Conservation (phyloP, 2,797 vertebrate genomes). For the Neoniphon sammara region DNA sequence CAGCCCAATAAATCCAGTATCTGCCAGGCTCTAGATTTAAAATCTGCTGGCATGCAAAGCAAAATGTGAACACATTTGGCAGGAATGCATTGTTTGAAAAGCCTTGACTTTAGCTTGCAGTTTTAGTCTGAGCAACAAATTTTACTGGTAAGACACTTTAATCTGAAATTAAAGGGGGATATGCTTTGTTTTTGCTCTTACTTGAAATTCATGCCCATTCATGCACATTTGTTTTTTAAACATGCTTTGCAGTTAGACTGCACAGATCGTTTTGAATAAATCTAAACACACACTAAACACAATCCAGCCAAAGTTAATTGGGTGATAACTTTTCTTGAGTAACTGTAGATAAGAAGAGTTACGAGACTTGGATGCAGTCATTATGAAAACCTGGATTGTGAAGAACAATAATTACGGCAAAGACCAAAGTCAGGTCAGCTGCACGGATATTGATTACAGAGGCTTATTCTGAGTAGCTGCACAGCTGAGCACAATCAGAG, state of each 20-base stretch:
- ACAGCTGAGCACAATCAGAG: slow-evolving; percentile 65
- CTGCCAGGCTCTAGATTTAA: neutral
- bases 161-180: neutral
- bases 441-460: slow-evolving; percentile 60
- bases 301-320: neutral
- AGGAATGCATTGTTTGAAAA: slow-evolving; percentile 2
- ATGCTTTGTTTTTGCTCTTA: neutral
- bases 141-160: slow-evolving; percentile 19
- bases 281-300: neutral
- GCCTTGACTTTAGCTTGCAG: slow-evolving; percentile 22
- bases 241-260: too few species aligned
- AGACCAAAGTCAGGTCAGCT: slow-evolving; percentile 49
- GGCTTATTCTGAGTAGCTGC: slow-evolving; percentile 27
- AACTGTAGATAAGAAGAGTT: slow-evolving; percentile 1
- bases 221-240: too few species aligned
- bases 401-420: slow-evolving; percentile 26
- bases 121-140: slow-evolving; percentile 11
- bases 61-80: neutral
- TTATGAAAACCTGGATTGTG: slow-evolving; percentile 35
- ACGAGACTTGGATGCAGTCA: slow-evolving; percentile 9
- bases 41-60: slow-evolving; percentile 8
- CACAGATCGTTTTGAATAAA: too few species aligned
- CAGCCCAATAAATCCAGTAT: too few species aligned
- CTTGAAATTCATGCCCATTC: neutral
- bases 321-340: neutral